phyloP scores from a whole-genome alignment of 2,113 vertebrate species.

The Gobius niger region DNA sequence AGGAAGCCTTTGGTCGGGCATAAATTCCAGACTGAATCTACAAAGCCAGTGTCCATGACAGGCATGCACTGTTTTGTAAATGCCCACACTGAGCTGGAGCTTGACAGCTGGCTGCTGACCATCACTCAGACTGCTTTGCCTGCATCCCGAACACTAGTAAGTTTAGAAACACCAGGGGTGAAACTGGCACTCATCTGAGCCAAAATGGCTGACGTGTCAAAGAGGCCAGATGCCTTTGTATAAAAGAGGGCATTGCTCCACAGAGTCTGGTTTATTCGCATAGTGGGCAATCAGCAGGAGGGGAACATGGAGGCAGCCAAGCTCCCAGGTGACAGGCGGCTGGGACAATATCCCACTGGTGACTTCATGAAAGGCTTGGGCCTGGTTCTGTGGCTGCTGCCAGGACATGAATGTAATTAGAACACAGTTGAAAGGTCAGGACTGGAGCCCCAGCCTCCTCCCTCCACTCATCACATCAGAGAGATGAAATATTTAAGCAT shows the following conservation, averaged over 20 bases:
- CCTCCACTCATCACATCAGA: conserved; percentile 44
- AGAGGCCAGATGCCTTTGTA: conserved; percentile 66
- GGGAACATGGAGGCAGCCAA: conserved; percentile 66
- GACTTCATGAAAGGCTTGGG: conserved; percentile 68
- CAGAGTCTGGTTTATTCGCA: conserved; percentile 44
- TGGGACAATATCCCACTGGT: conserved; percentile 71
- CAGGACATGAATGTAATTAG: conserved; percentile 78
- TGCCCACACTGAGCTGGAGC: conserved; percentile 60
- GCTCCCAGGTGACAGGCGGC: conserved; percentile 71
- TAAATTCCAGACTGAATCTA: conserved; percentile 62
- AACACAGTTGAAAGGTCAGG: conserved; percentile 74
- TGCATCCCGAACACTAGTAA: conserved; percentile 28
- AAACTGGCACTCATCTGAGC: conserved; percentile 44
- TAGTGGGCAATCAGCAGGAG: conserved; percentile 55
- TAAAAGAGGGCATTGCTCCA: conserved; percentile 59
- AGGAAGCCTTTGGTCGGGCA: conserved; percentile 62
- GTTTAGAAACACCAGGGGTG: conserved; percentile 42
- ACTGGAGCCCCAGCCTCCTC: conserved; percentile 49
- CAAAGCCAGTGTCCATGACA: conserved; percentile 62
- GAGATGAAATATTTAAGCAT: conserved; percentile 53
- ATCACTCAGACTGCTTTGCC: conserved; percentile 37
- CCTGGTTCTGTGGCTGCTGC: conserved; percentile 66
- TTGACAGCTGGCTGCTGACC: conserved; percentile 65
- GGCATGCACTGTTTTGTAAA: conserved; percentile 64
- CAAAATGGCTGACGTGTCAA: conserved; percentile 71